Base-by-base conservation (phyloP, 2,113 vertebrate species). In the Eptatretus burgeri region DNA sequence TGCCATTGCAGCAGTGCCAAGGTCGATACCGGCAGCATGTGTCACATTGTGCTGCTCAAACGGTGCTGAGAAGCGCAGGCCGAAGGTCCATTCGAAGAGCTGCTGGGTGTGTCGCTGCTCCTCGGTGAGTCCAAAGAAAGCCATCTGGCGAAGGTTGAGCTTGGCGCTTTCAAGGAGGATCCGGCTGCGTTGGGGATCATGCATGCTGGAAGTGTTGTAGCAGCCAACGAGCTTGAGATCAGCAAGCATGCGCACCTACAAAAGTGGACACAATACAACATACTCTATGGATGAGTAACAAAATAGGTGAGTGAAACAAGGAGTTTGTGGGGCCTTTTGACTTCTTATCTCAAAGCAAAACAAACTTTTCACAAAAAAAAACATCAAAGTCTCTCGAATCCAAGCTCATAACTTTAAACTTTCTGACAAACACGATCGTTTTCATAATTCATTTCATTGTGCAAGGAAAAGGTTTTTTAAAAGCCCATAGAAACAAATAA, bases 81-180 rank as follows among this genome's bases (percentile, higher is more conserved):
- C 81, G 75, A 96, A 96, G 64, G 86, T 91, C 65, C 83, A 83
- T 70, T 96, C 88, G 50, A 96, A 96, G 66, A 96, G 75, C 70
- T 95, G 93, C 74, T 95, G 91, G 66, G 88, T 95, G 72, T 95
- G 93, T 18, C 91, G 80, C 70, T 96, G 91, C 72, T 88, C 93
- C 64, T 96, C 91, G 0, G 91, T 96, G 63, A 96, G 82, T 64
- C 91, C 91, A 1, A 83, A 96, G 74, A 96, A 96, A 5, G 88
- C 85, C 87, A 96, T 96, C 14, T 77, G 75, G 16, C 82, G 80
- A 66, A 96, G 75, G 75, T 96, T 95, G 50, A 83, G 78, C 68
- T 93, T 95, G 65, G 87, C 91, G 5, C 88, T 95, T 72, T 93
- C 83, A 20, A 96, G 74, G 17, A 96, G 81, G 52, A 87, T 72